Base-by-base conservation (phyloP, 2,888 invertebrate genomes). In the Drosophila peninsularis region DNA sequence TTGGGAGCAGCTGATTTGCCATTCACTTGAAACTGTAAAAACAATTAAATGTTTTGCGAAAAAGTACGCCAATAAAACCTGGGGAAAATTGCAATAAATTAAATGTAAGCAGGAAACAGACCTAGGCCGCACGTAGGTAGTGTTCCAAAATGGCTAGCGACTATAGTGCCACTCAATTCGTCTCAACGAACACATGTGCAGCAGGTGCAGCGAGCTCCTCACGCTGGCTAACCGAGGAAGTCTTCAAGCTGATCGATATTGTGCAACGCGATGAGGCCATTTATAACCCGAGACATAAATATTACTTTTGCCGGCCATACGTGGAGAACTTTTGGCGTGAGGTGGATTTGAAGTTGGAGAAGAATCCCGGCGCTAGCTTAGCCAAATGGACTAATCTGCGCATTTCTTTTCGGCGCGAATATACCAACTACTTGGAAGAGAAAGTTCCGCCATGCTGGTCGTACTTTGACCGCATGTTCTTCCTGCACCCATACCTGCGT, bases 281-380 rank as follows among this genome's bases (percentile, higher is more conserved):
- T 30, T 92, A 92, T 64, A 92, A 92, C 88, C 91, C 92, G 0
- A 73, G 91, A 3, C 91, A 92, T 50, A 92, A 91, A 53, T 91
- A 92, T 62, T 92, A 92, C 66, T 92, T 92, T 53, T 92, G 92
- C 65, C 86, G 92, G 5, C 91, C 92, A 0, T 92, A 91, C 70
- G 92, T 92, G 14, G 92, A 92, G 58, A 92, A 91, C 74, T 91
- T 92, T 53, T 92, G 92, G 92, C 89, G 91, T 17, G 91, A 92
- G 62, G 91, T 92, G 19, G 92, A 92, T 62, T 60, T 90, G 3
- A 90, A 91, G 62, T 69, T 92, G 14, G 90, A 90, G 32, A 92
- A 92, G 41, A 91, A 91, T 74, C 90, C 92, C 44, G 92, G 92
- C 7, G 90, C 90, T 9, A 91, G 91, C 64, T 75, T 92, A 27